These are phyloP conservation scores for Altica lythri DNA, from an alignment of 2,888 invertebrate species.

Conservation along the genomic window DNA sequence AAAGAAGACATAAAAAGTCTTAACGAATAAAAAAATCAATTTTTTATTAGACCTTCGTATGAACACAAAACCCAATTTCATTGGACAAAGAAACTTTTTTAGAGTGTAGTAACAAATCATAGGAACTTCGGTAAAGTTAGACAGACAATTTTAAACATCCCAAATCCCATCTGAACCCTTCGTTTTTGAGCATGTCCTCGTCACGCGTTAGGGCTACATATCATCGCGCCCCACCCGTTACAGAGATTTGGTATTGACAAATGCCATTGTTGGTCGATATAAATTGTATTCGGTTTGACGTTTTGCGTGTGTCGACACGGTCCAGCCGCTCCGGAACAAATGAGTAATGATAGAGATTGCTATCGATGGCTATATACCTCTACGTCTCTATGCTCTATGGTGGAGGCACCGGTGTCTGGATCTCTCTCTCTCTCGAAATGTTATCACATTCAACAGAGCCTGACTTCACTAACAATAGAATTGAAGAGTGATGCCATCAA, in stretches of 20 bases:
- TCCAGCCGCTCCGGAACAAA: constrained; percentile 53
- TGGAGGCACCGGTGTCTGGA: too few species aligned
- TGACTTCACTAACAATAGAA: constrained; percentile 23
- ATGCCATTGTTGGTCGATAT: constrained; percentile 53
- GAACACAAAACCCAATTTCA: too few species aligned
- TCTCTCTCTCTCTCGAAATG: constrained; percentile 3
- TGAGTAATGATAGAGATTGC: constrained; percentile 50
- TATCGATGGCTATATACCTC: constrained; percentile 33
- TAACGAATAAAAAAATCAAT: too few species aligned
- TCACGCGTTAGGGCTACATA: constrained; percentile 48
- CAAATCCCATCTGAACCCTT: constrained; percentile 17
- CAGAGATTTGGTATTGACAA: constrained; percentile 55
- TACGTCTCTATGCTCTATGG: constrained; percentile 16
- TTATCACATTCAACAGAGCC: constrained; percentile 31
- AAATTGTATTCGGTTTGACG: constrained; percentile 52
- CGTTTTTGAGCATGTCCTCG: constrained; percentile 38
- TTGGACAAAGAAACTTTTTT: too few species aligned
- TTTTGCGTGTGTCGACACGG: constrained; percentile 55
- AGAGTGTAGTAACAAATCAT: constrained; percentile 1
- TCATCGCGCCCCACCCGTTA: constrained; percentile 47
- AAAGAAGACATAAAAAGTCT: too few species aligned
- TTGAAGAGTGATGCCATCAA: constrained; percentile 22
- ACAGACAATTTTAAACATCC: background rate
- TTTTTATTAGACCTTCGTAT: too few species aligned
- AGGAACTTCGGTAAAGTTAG: background rate